Evolutionary conservation across 2,888 invertebrate genomes (phyloP).

Genomic region (Morpho helenor): DNA sequence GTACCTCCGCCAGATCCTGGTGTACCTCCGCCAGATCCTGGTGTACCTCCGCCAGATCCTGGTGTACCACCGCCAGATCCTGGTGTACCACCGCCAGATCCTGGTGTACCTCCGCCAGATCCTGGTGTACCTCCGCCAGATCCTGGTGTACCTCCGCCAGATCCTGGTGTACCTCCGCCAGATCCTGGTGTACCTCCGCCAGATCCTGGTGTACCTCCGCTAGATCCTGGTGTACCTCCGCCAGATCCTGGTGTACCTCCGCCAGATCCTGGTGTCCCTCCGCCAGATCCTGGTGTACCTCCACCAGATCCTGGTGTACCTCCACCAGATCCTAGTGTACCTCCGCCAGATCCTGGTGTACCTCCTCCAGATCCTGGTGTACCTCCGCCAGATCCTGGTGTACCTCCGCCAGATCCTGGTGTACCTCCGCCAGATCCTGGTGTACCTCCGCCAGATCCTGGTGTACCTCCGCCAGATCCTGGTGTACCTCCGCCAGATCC

Average conservation of each 20-base stretch:
- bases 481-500: too few relatives aligned
- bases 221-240: neutral
- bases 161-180: too few relatives aligned
- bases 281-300: neutral
- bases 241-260: slow-evolving; percentile 1
- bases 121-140: too few relatives aligned
- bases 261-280: too few relatives aligned
- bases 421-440: neutral
- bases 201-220: too few relatives aligned
- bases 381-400: neutral
- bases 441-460: neutral
- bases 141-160: too few relatives aligned
- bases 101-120: too few relatives aligned
- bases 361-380: slow-evolving; percentile 2
- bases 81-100: too few relatives aligned
- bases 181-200: neutral
- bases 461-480: slow-evolving; percentile 1
- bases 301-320: slow-evolving; percentile 2
- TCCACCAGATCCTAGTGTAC: too few relatives aligned
- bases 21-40: too few relatives aligned
- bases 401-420: neutral
- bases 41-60: neutral
- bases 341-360: neutral
- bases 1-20: neutral
- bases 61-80: neutral